phyloP scores from a whole-genome alignment of 1,140 invertebrate genomes.

The Leptonema lineaticorne region DNA sequence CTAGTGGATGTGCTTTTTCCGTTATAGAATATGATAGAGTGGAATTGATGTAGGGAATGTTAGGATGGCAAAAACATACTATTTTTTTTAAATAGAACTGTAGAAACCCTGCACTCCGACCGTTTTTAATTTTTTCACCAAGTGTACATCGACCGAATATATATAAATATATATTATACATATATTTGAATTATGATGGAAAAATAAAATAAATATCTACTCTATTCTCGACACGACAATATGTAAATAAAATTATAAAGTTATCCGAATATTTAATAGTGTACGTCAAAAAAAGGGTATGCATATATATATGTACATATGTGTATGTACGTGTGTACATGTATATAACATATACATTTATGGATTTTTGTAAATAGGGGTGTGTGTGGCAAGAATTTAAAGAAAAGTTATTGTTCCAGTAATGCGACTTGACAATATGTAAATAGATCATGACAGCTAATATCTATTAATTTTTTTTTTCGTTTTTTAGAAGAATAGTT shows the following conservation, averaged over 20 bases:
- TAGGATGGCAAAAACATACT: constrained; percentile 25
- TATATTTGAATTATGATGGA: constrained; percentile 43
- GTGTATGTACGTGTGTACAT: not conserved
- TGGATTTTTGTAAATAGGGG: constrained; percentile 37
- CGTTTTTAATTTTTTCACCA: constrained; percentile 31
- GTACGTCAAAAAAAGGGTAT: constrained; percentile 11
- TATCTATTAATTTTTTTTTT: constrained; percentile 32
- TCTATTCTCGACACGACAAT: constrained; percentile 58
- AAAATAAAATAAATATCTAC: too few relatives aligned
- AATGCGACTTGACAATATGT: constrained; percentile 54
- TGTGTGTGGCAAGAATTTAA: constrained; percentile 35
- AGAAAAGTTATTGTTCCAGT: constrained; percentile 54
- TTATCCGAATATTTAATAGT: constrained; percentile 31
- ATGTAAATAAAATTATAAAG: constrained; percentile 57
- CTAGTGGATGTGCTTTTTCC: constrained; percentile 40
- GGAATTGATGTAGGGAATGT: constrained; percentile 23
- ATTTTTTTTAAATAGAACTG: constrained; percentile 33
- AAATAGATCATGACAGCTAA: constrained; percentile 51
- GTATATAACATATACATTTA: not conserved
- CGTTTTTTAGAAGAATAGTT: constrained; percentile 24
- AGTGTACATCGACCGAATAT: constrained; percentile 39
- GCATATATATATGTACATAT: not conserved
- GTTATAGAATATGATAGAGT: constrained; percentile 36
- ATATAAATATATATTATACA: too few relatives aligned
- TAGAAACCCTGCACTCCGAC: constrained; percentile 38